Conservation (phyloP, 1,140 invertebrate species). For the Temnothorax nylanderi region DNA sequence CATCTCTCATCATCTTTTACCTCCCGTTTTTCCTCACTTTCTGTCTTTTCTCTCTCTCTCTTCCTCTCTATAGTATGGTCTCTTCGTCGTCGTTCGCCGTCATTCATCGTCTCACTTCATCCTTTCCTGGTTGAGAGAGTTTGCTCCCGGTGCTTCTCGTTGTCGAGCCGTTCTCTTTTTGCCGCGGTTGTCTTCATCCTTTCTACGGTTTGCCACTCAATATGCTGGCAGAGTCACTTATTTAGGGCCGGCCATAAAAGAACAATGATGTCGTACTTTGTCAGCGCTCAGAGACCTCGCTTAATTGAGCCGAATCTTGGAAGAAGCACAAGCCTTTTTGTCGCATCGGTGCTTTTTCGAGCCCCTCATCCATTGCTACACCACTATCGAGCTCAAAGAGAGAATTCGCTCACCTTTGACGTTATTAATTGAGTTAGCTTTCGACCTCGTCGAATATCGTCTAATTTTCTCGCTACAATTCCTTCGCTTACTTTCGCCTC, state of each 20-base stretch:
- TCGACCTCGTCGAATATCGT: neutral
- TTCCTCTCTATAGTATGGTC: conserved; percentile 25
- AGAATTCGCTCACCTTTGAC: conserved; percentile 12
- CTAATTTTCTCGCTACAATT: neutral
- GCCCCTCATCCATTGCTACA: neutral
- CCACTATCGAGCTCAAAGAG: neutral
- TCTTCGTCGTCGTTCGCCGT: conserved; percentile 44
- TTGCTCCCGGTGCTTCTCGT: conserved; percentile 33
- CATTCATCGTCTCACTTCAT: conserved; percentile 22
- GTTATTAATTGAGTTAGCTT: neutral
- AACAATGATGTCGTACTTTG: conserved; percentile 83
- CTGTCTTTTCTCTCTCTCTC: conserved; percentile 21
- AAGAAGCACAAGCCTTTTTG: conserved; percentile 75
- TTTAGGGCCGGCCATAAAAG: conserved; percentile 80
- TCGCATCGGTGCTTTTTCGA: conserved; percentile 18
- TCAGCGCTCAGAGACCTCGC: conserved; percentile 73
- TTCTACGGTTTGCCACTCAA: conserved; percentile 76
- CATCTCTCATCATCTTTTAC: neutral
- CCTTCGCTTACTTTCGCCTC: neutral
- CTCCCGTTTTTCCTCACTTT: conserved; percentile 46
- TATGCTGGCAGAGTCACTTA: conserved; percentile 78
- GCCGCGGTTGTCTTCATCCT: conserved; percentile 75
- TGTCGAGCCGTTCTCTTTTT: conserved; percentile 70
- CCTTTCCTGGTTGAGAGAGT: conserved; percentile 26
- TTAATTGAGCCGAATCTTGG: conserved; percentile 82